phyloP scores from a whole-genome alignment of 2,888 invertebrate genomes.

The Sipha maydis region DNA sequence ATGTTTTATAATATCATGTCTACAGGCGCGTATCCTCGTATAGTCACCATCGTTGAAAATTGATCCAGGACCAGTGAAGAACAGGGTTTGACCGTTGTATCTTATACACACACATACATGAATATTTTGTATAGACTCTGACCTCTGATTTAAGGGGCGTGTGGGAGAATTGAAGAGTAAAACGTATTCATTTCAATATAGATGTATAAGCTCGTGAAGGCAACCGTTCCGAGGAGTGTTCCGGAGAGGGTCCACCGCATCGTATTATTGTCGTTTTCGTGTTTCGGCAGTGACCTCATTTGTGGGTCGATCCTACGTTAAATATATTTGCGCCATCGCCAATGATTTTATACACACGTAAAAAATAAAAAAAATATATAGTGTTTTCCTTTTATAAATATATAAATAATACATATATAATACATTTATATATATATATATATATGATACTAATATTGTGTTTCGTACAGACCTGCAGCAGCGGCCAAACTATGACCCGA shows the following conservation, averaged over 20 bases:
- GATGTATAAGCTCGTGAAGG: neutral
- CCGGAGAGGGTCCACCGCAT: neutral
- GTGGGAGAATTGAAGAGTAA: neutral
- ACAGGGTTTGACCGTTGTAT: neutral
- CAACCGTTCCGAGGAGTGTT: neutral
- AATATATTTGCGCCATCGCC: neutral
- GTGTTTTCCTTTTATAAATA: neutral
- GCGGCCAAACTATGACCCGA: neutral
- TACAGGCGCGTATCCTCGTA: neutral
- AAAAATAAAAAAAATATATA: neutral
- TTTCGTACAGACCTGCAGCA: neutral
- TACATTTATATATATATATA: too few relatives aligned
- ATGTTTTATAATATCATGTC: neutral
- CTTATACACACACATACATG: too few relatives aligned
- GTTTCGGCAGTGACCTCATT: neutral
- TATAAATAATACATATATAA: too few relatives aligned
- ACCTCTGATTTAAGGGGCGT: slow-evolving; percentile 10
- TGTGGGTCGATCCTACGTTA: neutral
- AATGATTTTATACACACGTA: neutral
- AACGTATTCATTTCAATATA: neutral
- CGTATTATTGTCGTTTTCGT: neutral
- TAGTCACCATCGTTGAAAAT: neutral
- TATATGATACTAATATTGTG: neutral
- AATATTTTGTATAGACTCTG: neutral
- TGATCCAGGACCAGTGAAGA: too few relatives aligned